phyloP scores from a whole-genome alignment of 1,140 invertebrate genomes.

The Eciton burchellii region DNA sequence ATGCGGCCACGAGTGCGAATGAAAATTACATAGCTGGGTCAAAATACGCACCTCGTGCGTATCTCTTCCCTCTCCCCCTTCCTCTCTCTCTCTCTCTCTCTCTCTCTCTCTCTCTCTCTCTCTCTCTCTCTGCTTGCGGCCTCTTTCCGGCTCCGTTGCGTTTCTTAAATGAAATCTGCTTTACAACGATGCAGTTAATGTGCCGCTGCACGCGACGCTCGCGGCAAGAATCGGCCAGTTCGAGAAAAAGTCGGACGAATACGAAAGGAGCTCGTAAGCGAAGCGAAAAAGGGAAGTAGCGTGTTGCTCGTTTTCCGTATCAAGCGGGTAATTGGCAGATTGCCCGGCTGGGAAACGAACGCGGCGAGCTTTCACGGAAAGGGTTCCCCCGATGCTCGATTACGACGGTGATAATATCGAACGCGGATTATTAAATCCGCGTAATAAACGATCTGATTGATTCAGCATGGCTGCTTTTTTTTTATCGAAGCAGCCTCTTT shows the following conservation, averaged over 20 bases:
- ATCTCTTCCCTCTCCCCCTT: too few relatives aligned
- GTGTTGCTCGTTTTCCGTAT: not conserved
- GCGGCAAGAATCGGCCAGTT: not conserved
- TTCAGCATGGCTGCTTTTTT: too few relatives aligned
- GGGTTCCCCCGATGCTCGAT: not conserved
- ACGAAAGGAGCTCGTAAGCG: conserved; percentile 9
- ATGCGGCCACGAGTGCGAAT: conserved; percentile 46
- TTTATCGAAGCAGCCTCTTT: too few relatives aligned
- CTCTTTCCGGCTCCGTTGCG: conserved; percentile 20
- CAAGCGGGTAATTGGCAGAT: conserved; percentile 35
- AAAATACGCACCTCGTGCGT: not conserved
- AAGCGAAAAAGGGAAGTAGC: not conserved
- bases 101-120: too few relatives aligned
- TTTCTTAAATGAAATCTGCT: conserved; percentile 65
- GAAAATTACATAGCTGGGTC: conserved; percentile 54
- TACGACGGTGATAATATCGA: too few relatives aligned
- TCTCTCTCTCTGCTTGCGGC: conserved; percentile 18
- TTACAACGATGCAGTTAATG: conserved; percentile 55
- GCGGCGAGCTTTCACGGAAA: not conserved
- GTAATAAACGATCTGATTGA: too few relatives aligned
- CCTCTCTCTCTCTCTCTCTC: too few relatives aligned
- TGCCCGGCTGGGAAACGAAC: not conserved
- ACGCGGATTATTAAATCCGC: too few relatives aligned
- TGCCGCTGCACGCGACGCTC: conserved; percentile 60
- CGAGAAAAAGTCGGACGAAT: not conserved